A percentile compares a stretch with the other conserved stretches of the same genome.
Evolutionary conservation across 2,113 vertebrate species (phyloP).

Genomic region (Puffinus mauretanicus): DNA sequence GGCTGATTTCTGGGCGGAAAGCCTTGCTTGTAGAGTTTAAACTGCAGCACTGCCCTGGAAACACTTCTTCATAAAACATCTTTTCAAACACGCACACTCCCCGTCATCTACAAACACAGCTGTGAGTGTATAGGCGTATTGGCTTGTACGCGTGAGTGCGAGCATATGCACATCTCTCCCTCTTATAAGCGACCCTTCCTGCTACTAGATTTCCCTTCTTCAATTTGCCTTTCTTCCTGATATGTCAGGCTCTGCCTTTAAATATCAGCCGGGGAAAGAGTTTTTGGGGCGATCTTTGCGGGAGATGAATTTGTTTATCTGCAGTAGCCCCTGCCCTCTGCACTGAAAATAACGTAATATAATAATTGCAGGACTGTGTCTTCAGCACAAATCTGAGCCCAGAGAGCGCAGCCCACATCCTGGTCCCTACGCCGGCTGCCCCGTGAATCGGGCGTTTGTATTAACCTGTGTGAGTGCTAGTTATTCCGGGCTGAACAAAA

Average conservation of each 20-base stretch:
- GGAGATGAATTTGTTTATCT: not conserved
- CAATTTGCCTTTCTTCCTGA: not conserved
- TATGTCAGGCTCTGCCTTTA: not conserved
- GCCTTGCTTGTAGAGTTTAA: not conserved
- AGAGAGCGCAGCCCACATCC: conserved; percentile 21
- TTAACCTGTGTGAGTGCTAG: not conserved
- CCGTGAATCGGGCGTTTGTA: conserved; percentile 44
- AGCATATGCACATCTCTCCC: not conserved
- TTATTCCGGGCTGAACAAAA: not conserved
- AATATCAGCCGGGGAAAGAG: not conserved
- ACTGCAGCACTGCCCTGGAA: not conserved
- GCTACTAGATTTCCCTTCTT: not conserved
- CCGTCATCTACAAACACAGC: not conserved
- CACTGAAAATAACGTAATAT: not conserved
- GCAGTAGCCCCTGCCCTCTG: not conserved
- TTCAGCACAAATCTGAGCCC: not conserved
- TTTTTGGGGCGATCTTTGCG: fast-evolving
- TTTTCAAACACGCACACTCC: not conserved
- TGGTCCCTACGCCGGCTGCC: not conserved
- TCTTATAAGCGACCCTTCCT: not conserved
- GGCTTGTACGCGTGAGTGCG: not conserved
- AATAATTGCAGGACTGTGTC: not conserved
- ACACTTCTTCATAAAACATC: not conserved
- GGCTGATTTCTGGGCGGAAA: not conserved
- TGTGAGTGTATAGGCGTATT: not conserved